Evolutionary conservation across 2,888 invertebrate genomes (phyloP), one percentile per base, ranked within the genome.

Genomic region (Xestia xanthographa): DNA sequence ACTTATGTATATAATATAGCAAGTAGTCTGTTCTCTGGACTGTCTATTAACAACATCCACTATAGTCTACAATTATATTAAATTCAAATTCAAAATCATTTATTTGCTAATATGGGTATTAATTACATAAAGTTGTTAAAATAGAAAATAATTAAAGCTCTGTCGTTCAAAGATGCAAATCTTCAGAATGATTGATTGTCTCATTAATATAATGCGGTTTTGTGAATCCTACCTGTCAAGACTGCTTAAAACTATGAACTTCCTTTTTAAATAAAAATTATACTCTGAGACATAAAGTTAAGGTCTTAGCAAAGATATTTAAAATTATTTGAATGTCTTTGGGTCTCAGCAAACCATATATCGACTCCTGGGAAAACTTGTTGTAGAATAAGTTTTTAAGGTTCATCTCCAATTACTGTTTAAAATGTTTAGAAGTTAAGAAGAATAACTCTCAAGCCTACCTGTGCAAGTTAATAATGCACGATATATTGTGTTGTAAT

Each of bases 341-440:
- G 41, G 41, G 41, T 41, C 41, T 41, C 41, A 41, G 41, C 9
- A 41, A 41, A 9, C 0, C 8, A 41, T 11, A 11, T 9, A 50
- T n/a, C n/a, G 11, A 50, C 11, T n/a, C 11, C 5, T 26, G 26
- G 26, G 12, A n/a, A 11, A 50, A 50, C 3, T 56, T 26, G 12
- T 41, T 74, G 41, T 26, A 63, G 6, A 66, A 56, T 67, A 48
- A 73, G 2, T 66, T 38, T 48, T 66, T 34, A n/a, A 12, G 20
- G 29, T 41, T 56, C 22, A 11, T n/a, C 14, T 66, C 41, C 43
- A 26, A 50, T n/a, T 38, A 41, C 9, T 12, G 41, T 75, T 48
- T 17, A 5, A 9, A 65, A 58, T 48, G 5, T 76, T 43, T 20
- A 48, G 1, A 20, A 50, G 5, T 41, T 69, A 43, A 66, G 17